These are phyloP conservation scores for Chaunax sp. DNA, from an alignment of 2,797 vertebrate species.

Conservation along the genomic window DNA sequence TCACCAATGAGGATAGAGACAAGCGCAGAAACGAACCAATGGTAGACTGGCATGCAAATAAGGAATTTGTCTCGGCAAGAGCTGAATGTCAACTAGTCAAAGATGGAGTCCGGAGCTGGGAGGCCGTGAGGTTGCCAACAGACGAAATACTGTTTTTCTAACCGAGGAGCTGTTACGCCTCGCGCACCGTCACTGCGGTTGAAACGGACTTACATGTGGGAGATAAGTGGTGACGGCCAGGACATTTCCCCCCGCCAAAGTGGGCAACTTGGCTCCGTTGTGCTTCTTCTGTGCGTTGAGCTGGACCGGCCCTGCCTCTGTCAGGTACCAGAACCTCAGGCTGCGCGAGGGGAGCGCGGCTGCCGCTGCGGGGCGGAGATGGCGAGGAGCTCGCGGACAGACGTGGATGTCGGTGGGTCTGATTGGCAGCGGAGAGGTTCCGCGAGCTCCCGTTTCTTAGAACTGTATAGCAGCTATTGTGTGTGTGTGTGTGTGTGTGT, in stretches of 20 bases:
- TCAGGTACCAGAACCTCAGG: constrained; percentile 78
- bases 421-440: constrained; percentile 55
- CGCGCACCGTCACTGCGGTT: constrained; percentile 3
- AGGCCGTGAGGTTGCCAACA: constrained; percentile 88
- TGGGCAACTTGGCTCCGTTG: constrained; percentile 48
- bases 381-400: constrained; percentile 79
- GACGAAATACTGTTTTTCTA: constrained; percentile 73
- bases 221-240: constrained; percentile 22
- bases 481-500: constrained; percentile 21
- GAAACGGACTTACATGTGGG: constrained; percentile 35
- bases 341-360: constrained; percentile 36
- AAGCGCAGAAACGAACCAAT: constrained; percentile 81
- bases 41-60: constrained; percentile 85
- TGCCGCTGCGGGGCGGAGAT: constrained; percentile 77
- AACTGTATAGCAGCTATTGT: constrained; percentile 55
- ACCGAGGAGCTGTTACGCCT: constrained; percentile 34
- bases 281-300: constrained; percentile 58
- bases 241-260: constrained; percentile 27
- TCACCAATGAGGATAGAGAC: constrained; percentile 67
- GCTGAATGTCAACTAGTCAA: constrained; percentile 98
- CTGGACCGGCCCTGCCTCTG: constrained; percentile 81
- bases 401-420: constrained; percentile 65
- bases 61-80: constrained; percentile 89
- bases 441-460: constrained; percentile 45
- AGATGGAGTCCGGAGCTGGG: constrained; percentile 94